phyloP scores from a whole-genome alignment of 1,140 invertebrate species.

The Saccostrea glomerata region DNA sequence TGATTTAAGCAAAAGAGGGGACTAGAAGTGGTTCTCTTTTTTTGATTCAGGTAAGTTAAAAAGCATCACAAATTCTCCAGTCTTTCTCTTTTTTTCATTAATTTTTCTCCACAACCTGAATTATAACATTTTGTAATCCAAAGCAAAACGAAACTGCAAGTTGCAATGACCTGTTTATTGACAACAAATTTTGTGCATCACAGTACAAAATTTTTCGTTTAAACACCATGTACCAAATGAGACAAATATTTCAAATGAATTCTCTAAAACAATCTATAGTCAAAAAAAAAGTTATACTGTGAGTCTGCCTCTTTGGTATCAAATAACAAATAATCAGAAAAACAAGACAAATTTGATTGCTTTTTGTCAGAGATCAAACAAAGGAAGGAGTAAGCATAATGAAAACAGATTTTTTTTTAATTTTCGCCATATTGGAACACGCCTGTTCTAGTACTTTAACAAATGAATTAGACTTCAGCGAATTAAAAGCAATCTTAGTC shows the following conservation, averaged over 20 bases:
- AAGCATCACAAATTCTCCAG: too few relatives aligned
- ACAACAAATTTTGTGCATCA: background rate
- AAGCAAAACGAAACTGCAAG: background rate
- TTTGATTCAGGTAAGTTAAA: too few relatives aligned
- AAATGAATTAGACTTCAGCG: slow-evolving; percentile 15
- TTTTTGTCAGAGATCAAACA: slow-evolving; percentile 36
- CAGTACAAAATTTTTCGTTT: background rate
- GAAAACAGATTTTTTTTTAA: slow-evolving; percentile 24
- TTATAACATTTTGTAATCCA: background rate
- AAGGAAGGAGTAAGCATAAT: slow-evolving; percentile 28
- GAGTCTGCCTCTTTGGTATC: slow-evolving; percentile 23
- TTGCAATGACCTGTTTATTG: slow-evolving; percentile 13
- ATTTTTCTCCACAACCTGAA: background rate
- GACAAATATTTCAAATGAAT: background rate
- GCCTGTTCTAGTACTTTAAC: slow-evolving; percentile 3
- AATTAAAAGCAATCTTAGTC: slow-evolving; percentile 9
- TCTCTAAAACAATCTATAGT: slow-evolving; percentile 18
- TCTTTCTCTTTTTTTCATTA: too few relatives aligned
- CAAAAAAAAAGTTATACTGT: background rate
- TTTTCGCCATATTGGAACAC: slow-evolving; percentile 32
- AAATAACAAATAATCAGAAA: slow-evolving; percentile 23
- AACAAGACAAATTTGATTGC: slow-evolving; percentile 36
- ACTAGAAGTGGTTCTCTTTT: too few relatives aligned
- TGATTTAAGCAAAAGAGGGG: too few relatives aligned
- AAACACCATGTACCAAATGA: background rate